Conservation (phyloP, 2,113 vertebrate species). For the Tyto alba region DNA sequence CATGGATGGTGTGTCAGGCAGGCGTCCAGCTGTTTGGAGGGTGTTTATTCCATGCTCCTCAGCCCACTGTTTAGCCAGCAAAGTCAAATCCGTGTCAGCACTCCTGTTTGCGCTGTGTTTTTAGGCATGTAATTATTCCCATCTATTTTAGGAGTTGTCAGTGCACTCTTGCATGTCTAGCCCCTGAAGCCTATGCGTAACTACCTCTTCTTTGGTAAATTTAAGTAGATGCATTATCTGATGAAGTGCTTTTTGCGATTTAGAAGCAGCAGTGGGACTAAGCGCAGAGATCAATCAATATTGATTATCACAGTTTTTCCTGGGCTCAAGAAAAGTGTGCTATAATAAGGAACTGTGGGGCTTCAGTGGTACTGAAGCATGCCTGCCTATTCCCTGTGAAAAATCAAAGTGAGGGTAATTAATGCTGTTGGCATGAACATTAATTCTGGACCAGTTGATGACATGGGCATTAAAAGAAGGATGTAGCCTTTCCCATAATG, state of each 20-base stretch:
- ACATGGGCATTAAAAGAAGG: not conserved
- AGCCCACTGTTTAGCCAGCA: not conserved
- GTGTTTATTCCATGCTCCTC: not conserved
- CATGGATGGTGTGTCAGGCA: not conserved
- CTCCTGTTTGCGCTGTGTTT: not conserved
- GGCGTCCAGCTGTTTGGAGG: not conserved
- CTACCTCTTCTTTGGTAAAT: not conserved
- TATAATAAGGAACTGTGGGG: not conserved
- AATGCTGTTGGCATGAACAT: constrained; percentile 11
- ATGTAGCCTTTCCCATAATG: not conserved
- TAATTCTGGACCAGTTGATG: not conserved
- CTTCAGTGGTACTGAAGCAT: not conserved
- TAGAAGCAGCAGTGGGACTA: not conserved
- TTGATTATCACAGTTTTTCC: constrained; percentile 41
- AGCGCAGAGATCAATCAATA: constrained; percentile 1
- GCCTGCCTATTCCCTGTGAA: not conserved
- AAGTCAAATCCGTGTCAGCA: not conserved
- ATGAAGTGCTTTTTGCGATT: constrained; percentile 20
- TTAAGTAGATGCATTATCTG: constrained; percentile 15
- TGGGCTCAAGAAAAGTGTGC: not conserved
- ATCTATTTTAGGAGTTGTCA: not conserved
- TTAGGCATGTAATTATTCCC: constrained; percentile 12
- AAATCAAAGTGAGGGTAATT: constrained; percentile 19
- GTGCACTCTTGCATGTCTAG: not conserved
- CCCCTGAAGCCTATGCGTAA: not conserved